phyloP scores from a whole-genome alignment of 2,888 invertebrate species.

The Tipula confusa region DNA sequence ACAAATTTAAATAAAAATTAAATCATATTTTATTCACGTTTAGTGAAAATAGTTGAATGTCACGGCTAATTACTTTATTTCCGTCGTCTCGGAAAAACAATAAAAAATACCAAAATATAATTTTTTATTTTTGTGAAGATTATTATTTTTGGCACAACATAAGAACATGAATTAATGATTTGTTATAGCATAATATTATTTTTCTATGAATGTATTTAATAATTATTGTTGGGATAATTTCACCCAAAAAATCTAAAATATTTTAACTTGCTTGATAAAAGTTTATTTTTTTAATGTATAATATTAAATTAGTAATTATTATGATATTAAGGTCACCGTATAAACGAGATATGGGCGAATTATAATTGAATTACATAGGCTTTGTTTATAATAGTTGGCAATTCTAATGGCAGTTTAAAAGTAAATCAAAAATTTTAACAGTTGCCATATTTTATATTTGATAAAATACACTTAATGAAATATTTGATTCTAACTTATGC shows the following conservation, averaged over 20 bases:
- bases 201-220: background rate
- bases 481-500: too few relatives aligned
- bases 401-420: too few relatives aligned
- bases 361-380: too few relatives aligned
- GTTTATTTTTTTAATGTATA: background rate
- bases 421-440: too few relatives aligned
- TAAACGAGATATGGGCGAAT: background rate
- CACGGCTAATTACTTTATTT: background rate
- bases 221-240: background rate
- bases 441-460: too few relatives aligned
- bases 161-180: background rate
- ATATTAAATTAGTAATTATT: background rate
- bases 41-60: background rate
- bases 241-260: background rate
- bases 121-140: background rate
- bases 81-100: background rate
- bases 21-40: background rate
- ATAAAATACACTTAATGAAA: too few relatives aligned
- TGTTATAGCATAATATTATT: background rate
- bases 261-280: background rate
- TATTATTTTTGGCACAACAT: slow-evolving; percentile 13
- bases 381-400: too few relatives aligned
- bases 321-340: background rate
- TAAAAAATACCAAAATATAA: background rate
- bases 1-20: background rate